Evolutionary conservation across 2,797 vertebrate species (phyloP), one percentile per base, ranked within the genome.

Genomic region (Psittacula echo): DNA sequence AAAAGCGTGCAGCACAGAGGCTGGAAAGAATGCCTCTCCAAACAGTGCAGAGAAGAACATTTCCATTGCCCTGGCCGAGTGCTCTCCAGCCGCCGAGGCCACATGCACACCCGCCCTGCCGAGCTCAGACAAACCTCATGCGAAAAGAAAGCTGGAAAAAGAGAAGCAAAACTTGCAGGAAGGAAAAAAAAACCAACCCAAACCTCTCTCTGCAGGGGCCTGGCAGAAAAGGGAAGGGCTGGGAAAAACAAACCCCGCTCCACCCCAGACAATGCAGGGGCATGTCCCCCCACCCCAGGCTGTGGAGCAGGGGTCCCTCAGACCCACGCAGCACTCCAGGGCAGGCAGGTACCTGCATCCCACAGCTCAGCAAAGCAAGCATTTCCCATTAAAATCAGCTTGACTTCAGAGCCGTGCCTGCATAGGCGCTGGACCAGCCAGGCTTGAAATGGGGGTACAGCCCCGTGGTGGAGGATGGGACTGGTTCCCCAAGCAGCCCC

Each of bases 391-490:
- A 66, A 83, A 62, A 64, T 20, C 37, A 61, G 74, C 53, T 47
- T 24, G 61, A 75, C n/a, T 75, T 79, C 61, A 75, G 60, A 72
- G 71, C 30, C 37, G 30, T 23, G 37, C 37, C 37, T 37, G 37
- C 37, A 9, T 37, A 37, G 37, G 37, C 37, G 37, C 37, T 37
- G 37, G 53, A 78, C 30, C 48, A 75, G 48, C 42, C 48, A 75
- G 45, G 45, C 53, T 54, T 4, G 0, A 56, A 50, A 0, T 20
- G 10, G 8, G 8, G 23, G 53, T 81, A n/a, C 51, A 47, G 23
- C 24, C 14, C 21, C 0, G 0, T 4, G 45, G 23, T 6, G 18
- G 20, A 13, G 15, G 3, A 67, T 0, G 0, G 26, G 34, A 54
- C 5, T 1, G 0, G 24, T 65, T 26, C 44, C 48, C 29, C 1